These are phyloP conservation scores for Plectus sambesii DNA, from an alignment of 1,140 invertebrate species.

Conservation along the genomic window DNA sequence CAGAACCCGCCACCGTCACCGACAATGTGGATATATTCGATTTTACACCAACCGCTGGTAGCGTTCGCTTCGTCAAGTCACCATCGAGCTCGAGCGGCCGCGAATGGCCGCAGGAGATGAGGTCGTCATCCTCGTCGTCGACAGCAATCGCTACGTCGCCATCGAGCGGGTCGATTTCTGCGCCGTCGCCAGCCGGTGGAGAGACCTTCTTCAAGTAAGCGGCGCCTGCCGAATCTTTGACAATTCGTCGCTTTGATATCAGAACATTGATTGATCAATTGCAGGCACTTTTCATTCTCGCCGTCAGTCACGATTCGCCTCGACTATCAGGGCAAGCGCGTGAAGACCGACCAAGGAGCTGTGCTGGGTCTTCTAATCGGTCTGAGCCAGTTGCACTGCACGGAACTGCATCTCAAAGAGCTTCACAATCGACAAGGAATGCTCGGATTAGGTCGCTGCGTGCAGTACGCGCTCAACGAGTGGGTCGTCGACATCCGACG, in stretches of 20 bases:
- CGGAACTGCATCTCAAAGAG: slow-evolving; percentile 34
- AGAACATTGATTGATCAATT: slow-evolving; percentile 11
- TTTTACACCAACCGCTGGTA: too few relatives aligned
- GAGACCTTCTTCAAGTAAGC: slow-evolving; percentile 24
- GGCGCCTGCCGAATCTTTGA: slow-evolving; percentile 15
- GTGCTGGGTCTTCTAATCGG: slow-evolving; percentile 33
- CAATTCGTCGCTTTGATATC: background rate
- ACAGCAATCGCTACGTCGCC: slow-evolving; percentile 12
- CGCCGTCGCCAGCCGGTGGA: background rate
- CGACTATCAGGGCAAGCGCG: slow-evolving; percentile 33
- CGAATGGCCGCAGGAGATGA: slow-evolving; percentile 3
- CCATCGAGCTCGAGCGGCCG: background rate
- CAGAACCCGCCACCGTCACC: too few relatives aligned
- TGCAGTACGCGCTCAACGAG: slow-evolving; percentile 55
- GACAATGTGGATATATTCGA: too few relatives aligned
- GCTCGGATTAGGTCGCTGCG: slow-evolving; percentile 19
- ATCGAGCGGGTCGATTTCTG: too few relatives aligned
- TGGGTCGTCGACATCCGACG: slow-evolving; percentile 87
- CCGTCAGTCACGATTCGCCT: slow-evolving; percentile 27
- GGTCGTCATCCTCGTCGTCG: slow-evolving; percentile 14
- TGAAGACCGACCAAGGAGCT: slow-evolving; percentile 35
- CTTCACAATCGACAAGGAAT: slow-evolving; percentile 25
- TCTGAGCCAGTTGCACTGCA: slow-evolving; percentile 24
- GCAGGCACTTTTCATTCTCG: slow-evolving; percentile 32
- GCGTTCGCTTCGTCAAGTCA: background rate